These are phyloP conservation scores for Xyrauchen texanus DNA, from an alignment of 2,113 vertebrate genomes.

Conservation along the genomic window DNA sequence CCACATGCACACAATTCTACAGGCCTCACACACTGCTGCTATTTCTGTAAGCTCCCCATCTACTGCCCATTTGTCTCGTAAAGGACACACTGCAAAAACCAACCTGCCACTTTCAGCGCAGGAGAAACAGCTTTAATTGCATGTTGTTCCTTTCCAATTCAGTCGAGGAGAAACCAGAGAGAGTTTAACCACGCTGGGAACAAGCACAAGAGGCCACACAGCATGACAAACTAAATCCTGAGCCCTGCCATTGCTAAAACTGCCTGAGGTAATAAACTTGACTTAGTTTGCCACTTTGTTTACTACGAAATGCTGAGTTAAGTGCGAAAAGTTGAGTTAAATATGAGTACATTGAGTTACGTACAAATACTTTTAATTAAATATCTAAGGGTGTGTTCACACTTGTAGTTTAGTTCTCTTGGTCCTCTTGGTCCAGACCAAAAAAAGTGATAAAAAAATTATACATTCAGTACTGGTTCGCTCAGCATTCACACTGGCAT, in stretches of 20 bases:
- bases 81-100: conserved; percentile 39
- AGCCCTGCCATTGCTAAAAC: neutral
- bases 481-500: no score
- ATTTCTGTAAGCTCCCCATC: conserved; percentile 32
- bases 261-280: conserved; percentile 1
- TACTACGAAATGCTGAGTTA: neutral
- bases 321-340: neutral
- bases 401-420: no score
- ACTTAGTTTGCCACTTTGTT: neutral
- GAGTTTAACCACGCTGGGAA: conserved; percentile 40
- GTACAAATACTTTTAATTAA: no score
- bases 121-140: conserved; percentile 39
- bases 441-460: no score
- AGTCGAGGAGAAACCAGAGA: conserved; percentile 41
- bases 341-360: no score
- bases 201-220: conserved; percentile 42
- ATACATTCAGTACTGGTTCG: no score
- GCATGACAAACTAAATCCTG: conserved; percentile 18
- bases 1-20: conserved; percentile 11
- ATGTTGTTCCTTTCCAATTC: conserved; percentile 39
- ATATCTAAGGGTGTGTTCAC: no score
- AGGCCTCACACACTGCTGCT: conserved; percentile 37
- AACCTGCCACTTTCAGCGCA: conserved; percentile 38
- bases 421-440: no score
- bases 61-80: conserved; percentile 42